Conservation (phyloP, 1,140 invertebrate species). For the Steinernema feltiae region DNA sequence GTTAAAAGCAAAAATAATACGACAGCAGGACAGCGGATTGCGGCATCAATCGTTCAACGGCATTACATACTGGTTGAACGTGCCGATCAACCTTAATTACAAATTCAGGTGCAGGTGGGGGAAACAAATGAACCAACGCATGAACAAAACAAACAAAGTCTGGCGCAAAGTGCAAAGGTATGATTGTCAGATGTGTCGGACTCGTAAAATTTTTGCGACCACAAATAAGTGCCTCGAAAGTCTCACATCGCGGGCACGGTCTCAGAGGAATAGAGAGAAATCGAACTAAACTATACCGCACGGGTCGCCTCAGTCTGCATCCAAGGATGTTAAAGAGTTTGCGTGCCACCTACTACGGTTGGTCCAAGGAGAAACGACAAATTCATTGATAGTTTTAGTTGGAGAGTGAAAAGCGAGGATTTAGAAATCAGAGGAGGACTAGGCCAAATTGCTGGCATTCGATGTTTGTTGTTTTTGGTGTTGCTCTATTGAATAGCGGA, state of each 20-base stretch:
- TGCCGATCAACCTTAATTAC: neutral
- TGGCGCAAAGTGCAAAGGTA: no score
- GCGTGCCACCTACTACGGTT: neutral
- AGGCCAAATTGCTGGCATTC: neutral
- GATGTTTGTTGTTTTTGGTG: slow-evolving; percentile 11
- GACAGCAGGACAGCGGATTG: neutral
- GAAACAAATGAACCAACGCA: no score
- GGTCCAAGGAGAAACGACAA: neutral
- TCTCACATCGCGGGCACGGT: neutral
- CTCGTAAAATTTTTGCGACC: neutral
- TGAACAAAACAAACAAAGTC: no score
- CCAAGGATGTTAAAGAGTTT: neutral
- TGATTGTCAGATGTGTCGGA: neutral
- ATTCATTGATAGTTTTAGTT: neutral
- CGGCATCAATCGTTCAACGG: neutral
- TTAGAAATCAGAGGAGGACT: neutral
- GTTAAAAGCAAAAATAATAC: neutral
- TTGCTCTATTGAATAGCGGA: slow-evolving; percentile 9
- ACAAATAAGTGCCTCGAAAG: slow-evolving; percentile 2
- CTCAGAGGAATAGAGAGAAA: neutral
- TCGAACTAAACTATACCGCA: slow-evolving; percentile 12
- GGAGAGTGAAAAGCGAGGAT: neutral
- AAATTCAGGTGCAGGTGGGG: neutral
- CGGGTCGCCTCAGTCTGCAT: neutral
- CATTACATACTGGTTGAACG: neutral